These are phyloP conservation scores for Sander vitreus DNA, from an alignment of 2,113 vertebrate genomes.

Conservation along the genomic window DNA sequence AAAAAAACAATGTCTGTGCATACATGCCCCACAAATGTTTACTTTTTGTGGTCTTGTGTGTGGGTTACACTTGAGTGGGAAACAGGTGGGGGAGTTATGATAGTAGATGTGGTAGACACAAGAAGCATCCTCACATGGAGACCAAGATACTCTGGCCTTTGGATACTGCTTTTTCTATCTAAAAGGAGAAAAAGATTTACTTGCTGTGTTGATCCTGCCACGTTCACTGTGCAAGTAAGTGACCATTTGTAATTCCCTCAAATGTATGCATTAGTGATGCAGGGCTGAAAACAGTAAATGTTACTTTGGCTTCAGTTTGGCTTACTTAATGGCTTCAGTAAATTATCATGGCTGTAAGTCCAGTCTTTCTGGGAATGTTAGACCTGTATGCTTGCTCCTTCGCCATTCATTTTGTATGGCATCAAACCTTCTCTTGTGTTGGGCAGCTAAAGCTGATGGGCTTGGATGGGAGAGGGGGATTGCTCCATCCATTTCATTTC, in stretches of 20 bases:
- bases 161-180: constrained; percentile 1
- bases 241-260: not conserved
- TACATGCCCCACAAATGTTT: not conserved
- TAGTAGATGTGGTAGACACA: not conserved
- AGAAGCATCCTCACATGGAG: not conserved
- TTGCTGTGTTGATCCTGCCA: not conserved
- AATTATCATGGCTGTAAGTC: not conserved
- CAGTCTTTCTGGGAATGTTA: not conserved
- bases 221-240: constrained; percentile 23
- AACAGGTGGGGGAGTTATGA: not conserved
- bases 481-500: not conserved
- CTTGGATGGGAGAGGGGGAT: not conserved
- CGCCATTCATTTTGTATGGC: not conserved
- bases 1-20: not conserved
- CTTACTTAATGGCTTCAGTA: not conserved
- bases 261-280: constrained; percentile 1
- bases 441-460: not conserved
- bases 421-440: not conserved
- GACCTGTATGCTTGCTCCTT: constrained; percentile 5
- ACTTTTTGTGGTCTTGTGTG: not conserved
- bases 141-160: not conserved
- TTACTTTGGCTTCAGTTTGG: too few relatives aligned
- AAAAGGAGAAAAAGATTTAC: not conserved
- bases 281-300: not conserved
- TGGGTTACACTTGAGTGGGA: not conserved